Percentiles rank a stretch among this genome's conserved stretches.
phyloP scores from a whole-genome alignment of 2,888 invertebrate genomes.

The Notodonta dromedarius region DNA sequence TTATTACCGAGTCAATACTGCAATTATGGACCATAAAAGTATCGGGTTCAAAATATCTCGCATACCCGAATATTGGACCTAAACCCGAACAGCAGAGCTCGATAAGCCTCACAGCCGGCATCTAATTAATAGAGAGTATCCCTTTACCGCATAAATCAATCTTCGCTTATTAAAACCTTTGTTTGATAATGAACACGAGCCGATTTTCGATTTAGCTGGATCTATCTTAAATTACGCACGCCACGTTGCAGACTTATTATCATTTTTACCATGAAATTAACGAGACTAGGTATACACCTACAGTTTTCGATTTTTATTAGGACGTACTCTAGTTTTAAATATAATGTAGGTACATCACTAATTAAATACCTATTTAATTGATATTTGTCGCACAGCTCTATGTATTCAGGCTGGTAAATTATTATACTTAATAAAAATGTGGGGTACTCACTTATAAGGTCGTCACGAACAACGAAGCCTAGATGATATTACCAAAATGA shows the following conservation, averaged over 20 bases:
- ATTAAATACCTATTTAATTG: too few relatives aligned
- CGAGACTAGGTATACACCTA: too few relatives aligned
- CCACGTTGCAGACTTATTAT: not conserved
- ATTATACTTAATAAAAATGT: not conserved
- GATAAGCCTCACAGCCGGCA: slow-evolving; percentile 40
- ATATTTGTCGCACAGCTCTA: too few relatives aligned
- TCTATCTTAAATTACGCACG: not conserved
- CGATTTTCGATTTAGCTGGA: slow-evolving; percentile 7
- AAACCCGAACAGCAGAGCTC: slow-evolving; percentile 31
- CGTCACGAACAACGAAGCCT: slow-evolving; percentile 28
- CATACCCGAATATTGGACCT: slow-evolving; percentile 52
- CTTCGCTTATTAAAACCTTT: slow-evolving; percentile 42
- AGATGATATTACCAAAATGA: slow-evolving; percentile 31
- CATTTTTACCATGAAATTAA: too few relatives aligned
- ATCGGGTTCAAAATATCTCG: slow-evolving; percentile 52
- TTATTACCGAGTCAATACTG: too few relatives aligned
- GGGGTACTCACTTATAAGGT: slow-evolving; percentile 2
- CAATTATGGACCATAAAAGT: slow-evolving; percentile 43
- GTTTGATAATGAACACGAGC: slow-evolving; percentile 16
- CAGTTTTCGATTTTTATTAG: too few relatives aligned
- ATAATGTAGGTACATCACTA: too few relatives aligned
- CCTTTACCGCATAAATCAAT: slow-evolving; percentile 43
- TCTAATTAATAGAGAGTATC: slow-evolving; percentile 47
- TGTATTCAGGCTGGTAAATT: not conserved
- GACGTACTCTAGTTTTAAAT: too few relatives aligned